These are phyloP conservation scores for Noctua janthina DNA, from an alignment of 2,888 invertebrate genomes.

Conservation along the genomic window DNA sequence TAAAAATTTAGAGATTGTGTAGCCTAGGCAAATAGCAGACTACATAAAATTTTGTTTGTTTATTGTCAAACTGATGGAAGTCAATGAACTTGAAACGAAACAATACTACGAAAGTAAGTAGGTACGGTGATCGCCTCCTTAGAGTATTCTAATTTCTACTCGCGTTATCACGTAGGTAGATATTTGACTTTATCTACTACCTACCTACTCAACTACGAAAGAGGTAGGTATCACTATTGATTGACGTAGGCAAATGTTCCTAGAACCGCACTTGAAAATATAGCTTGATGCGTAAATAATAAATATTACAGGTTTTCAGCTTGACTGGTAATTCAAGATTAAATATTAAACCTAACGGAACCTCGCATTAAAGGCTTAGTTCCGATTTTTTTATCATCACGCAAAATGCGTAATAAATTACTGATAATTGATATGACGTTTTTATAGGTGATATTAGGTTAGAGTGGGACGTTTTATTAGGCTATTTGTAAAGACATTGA, in stretches of 20 bases:
- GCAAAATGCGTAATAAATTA: constrained; percentile 21
- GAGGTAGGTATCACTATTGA: constrained; percentile 22
- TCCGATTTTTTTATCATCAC: constrained; percentile 43
- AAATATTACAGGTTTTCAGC: constrained; percentile 25
- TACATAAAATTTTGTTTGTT: neutral
- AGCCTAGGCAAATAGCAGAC: neutral
- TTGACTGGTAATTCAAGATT: constrained; percentile 13
- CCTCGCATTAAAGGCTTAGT: constrained; percentile 33
- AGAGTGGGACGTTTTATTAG: too few relatives aligned
- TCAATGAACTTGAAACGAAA: neutral
- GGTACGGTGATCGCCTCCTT: neutral
- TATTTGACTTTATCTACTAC: constrained; percentile 29
- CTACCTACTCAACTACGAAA: constrained; percentile 19
- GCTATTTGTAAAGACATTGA: neutral
- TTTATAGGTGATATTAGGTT: neutral
- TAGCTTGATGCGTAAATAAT: constrained; percentile 40
- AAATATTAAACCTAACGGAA: constrained; percentile 28
- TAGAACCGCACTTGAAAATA: constrained; percentile 24
- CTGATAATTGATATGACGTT: constrained; percentile 22
- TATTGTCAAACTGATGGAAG: neutral
- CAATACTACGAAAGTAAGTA: neutral
- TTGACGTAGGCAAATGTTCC: constrained; percentile 39
- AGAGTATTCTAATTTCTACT: neutral
- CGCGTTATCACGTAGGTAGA: constrained; percentile 1
- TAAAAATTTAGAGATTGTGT: too few relatives aligned